Percentiles rank a stretch among this genome's conserved stretches.
These are phyloP conservation scores for Propithecus coquereli DNA, from an alignment of 2,113 vertebrate species.

Conservation along the genomic window DNA sequence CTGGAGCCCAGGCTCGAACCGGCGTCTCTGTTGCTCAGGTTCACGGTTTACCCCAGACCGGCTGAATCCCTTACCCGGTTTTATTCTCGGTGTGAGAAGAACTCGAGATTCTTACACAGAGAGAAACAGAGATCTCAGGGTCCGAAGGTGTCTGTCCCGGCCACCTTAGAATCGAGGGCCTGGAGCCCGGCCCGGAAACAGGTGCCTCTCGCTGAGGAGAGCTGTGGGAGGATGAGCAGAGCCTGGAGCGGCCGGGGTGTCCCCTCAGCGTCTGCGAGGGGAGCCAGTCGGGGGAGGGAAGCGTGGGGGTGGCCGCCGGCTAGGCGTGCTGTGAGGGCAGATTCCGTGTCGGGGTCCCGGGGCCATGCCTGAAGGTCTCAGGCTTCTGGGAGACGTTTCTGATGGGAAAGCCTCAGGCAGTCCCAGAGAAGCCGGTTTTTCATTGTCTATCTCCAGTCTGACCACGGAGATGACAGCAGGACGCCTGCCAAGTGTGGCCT, in stretches of 20 bases:
- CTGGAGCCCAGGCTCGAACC: neutral
- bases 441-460: neutral
- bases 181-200: neutral
- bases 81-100: neutral
- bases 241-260: neutral
- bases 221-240: neutral
- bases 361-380: neutral
- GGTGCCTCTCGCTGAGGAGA: neutral
- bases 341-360: neutral
- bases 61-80: neutral
- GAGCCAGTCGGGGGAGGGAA: too few species aligned
- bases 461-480: neutral
- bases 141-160: neutral
- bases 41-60: neutral
- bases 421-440: neutral
- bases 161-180: neutral
- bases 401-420: neutral
- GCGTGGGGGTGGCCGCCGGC: neutral
- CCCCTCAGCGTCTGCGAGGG: neutral
- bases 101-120: neutral
- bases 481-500: neutral
- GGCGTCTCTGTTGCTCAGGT: neutral
- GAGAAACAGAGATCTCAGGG: neutral
- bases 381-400: neutral
- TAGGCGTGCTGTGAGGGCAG: neutral